Percentiles rank a stretch among this genome's conserved stretches.
Evolutionary conservation across 2,797 vertebrate species (phyloP).

Genomic region (Todus mexicanus): DNA sequence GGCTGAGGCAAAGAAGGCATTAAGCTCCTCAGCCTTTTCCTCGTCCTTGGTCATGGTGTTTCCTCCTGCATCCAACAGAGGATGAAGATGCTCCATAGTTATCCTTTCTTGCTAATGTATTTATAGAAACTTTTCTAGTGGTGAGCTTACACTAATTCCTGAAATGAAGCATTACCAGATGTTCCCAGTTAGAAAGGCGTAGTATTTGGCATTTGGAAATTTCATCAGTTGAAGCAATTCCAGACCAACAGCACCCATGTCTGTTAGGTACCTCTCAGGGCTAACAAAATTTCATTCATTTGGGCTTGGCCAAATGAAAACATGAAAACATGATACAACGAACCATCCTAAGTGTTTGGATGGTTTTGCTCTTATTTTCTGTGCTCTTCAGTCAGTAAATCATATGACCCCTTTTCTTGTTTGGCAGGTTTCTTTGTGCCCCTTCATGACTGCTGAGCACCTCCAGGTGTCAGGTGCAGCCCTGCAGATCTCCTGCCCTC

Average conservation of each 20-base stretch:
- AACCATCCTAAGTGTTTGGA: not conserved
- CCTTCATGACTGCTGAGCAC: not conserved
- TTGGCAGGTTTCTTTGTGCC: not conserved
- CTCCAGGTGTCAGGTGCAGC: not conserved
- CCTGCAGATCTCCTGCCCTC: not conserved
- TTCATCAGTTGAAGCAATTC: not conserved
- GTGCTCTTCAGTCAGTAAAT: not conserved
- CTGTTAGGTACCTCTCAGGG: not conserved
- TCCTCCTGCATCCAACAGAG: no score
- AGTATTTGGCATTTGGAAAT: not conserved
- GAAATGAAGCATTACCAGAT: not conserved
- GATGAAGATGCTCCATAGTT: no score
- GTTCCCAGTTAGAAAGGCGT: not conserved
- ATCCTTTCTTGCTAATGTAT: no score
- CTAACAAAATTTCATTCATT: not conserved
- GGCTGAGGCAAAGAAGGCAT: no score
- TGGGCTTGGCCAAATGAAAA: not conserved
- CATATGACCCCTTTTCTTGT: fast-evolving
- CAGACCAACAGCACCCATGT: not conserved
- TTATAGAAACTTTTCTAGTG: no score
- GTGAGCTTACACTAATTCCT: not conserved
- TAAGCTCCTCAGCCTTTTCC: no score
- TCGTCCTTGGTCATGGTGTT: no score
- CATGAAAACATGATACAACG: not conserved
- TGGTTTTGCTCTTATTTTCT: not conserved